Evolutionary conservation across 2,797 vertebrate genomes (phyloP).

Genomic region (Oophaga sylvatica): DNA sequence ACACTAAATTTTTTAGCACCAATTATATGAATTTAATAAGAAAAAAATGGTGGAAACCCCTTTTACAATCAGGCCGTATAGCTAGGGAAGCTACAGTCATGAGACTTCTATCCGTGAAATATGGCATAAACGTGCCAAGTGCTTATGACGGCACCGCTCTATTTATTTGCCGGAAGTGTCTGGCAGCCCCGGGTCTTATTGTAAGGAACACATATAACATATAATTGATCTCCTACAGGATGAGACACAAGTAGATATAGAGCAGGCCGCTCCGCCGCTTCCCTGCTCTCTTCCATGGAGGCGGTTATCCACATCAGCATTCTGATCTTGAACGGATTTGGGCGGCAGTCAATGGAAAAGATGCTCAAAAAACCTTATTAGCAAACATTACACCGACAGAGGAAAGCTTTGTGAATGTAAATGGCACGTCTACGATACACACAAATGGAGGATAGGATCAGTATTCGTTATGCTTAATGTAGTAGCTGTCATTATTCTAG

Average conservation of each 20-base stretch:
- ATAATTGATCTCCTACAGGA: not conserved
- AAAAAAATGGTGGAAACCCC: too few relatives aligned
- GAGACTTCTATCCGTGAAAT: not conserved
- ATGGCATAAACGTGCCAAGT: not conserved
- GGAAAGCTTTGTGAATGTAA: not conserved
- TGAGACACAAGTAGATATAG: slow-evolving; percentile 13
- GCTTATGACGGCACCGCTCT: not conserved
- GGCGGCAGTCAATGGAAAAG: not conserved
- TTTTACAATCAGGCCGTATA: too few relatives aligned
- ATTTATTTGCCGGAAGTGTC: not conserved
- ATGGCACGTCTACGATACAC: not conserved
- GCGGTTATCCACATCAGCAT: slow-evolving; percentile 43
- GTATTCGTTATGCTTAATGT: not conserved
- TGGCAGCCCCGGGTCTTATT: too few relatives aligned
- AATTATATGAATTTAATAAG: too few relatives aligned
- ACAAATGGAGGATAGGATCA: not conserved
- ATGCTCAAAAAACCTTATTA: not conserved
- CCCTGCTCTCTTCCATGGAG: not conserved
- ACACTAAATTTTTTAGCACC: too few relatives aligned
- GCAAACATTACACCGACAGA: not conserved
- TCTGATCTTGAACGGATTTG: slow-evolving; percentile 8
- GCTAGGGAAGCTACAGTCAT: too few relatives aligned
- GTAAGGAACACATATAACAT: not conserved
- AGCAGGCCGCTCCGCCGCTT: not conserved
- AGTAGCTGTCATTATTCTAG: not conserved